Conservation (phyloP, 1,140 invertebrate genomes). For the Papilio xuthus region DNA sequence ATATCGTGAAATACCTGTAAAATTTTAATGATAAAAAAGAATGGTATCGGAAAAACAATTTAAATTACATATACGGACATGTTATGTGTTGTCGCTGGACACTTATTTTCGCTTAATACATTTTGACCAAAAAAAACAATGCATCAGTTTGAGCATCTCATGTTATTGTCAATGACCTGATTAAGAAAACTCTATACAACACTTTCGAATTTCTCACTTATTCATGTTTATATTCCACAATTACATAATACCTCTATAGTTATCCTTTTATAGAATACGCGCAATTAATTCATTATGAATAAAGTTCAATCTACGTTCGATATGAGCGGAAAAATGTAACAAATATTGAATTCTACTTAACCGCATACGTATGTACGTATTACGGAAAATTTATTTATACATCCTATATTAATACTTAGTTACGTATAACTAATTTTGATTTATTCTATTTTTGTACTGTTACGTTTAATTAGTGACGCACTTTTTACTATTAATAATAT, state of each 20-base stretch:
- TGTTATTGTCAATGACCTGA: neutral
- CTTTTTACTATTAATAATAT: neutral
- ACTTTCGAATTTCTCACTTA: constrained; percentile 1
- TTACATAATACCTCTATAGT: neutral
- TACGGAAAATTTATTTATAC: constrained; percentile 31
- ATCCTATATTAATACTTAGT: constrained; percentile 20
- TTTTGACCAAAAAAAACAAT: too few species aligned
- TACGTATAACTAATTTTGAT: neutral
- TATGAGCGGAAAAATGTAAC: constrained; percentile 18
- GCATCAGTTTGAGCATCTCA: too few species aligned
- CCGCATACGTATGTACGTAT: constrained; percentile 25
- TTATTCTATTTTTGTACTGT: constrained; percentile 11
- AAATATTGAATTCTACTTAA: constrained; percentile 30
- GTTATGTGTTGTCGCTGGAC: too few species aligned
- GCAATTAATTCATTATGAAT: constrained; percentile 22
- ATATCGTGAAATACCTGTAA: too few species aligned
- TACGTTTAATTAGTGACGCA: constrained; percentile 10
- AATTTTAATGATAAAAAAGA: neutral
- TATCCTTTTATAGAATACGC: neutral
- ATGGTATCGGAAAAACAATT: neutral
- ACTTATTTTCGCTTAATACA: too few species aligned
- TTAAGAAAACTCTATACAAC: neutral
- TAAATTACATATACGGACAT: too few species aligned
- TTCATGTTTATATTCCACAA: neutral
- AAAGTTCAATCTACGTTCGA: neutral